Conservation (phyloP, 2,797 vertebrate genomes). For the Phalanger gymnotis region DNA sequence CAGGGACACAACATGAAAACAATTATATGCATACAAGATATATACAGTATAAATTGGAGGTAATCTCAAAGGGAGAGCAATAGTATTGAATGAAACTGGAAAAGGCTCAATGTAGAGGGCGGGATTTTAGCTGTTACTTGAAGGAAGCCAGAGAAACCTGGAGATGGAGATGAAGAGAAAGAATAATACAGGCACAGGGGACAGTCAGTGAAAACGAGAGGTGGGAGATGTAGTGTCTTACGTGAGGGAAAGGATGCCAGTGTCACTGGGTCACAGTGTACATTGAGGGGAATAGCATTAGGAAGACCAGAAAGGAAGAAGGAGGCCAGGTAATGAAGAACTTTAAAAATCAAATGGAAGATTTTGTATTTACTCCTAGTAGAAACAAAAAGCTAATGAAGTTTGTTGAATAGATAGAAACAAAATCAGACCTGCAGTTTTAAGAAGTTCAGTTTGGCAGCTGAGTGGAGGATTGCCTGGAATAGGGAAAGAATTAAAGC, state of each 20-base stretch:
- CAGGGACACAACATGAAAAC: background rate
- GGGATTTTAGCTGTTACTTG: background rate
- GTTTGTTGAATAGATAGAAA: background rate
- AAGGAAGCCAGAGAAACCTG: background rate
- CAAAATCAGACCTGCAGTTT: background rate
- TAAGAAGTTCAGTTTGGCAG: background rate
- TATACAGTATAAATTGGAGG: background rate
- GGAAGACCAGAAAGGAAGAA: no score
- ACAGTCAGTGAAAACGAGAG: background rate
- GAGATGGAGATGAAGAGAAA: background rate
- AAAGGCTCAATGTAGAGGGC: background rate
- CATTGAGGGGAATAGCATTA: background rate
- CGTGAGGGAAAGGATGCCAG: background rate
- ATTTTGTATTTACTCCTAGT: no score
- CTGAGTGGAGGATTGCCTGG: background rate
- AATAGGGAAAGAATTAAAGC: background rate
- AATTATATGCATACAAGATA: background rate
- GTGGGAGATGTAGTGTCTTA: background rate
- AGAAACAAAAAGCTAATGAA: background rate
- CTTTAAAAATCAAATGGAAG: no score
- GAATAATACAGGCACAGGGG: background rate
- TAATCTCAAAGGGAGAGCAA: background rate
- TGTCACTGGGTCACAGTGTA: background rate
- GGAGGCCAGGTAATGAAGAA: no score
- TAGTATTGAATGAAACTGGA: background rate